Evolutionary conservation across 1,140 invertebrate species (phyloP).

Genomic region (Caenorhabditis brenneri): DNA sequence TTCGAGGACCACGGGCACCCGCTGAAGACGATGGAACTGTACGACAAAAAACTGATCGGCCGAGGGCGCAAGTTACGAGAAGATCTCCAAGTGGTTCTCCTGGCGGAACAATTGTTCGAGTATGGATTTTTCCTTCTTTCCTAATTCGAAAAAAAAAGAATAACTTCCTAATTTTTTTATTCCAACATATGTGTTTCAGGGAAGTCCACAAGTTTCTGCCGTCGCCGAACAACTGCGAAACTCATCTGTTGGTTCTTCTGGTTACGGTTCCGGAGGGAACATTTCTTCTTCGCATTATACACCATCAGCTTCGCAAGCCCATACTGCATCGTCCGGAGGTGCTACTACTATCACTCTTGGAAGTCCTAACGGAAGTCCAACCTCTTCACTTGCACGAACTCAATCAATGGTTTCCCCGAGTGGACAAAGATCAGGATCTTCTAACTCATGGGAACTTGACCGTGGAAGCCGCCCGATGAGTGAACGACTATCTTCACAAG

Average conservation of each 20-base stretch:
- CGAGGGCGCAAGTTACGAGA: constrained; percentile 1
- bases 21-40: constrained; percentile 39
- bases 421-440: background rate
- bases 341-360: constrained; percentile 49
- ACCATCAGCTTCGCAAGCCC: background rate
- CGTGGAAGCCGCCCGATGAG: background rate
- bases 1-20: constrained; percentile 41
- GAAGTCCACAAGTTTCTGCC: constrained; percentile 18
- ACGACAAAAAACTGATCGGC: constrained; percentile 35
- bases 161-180: no score
- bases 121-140: constrained; percentile 2
- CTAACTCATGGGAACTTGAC: constrained; percentile 3
- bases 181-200: background rate
- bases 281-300: background rate
- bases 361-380: constrained; percentile 45
- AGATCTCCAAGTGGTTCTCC: constrained; percentile 3
- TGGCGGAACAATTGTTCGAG: background rate
- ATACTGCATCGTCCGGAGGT: constrained; percentile 18
- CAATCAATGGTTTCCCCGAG: constrained; percentile 25
- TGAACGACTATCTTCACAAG: background rate
- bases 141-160: no score
- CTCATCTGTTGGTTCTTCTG: constrained; percentile 7
- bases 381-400: background rate
- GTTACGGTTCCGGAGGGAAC: background rate
- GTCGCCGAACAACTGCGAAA: constrained; percentile 37